Evolutionary conservation across 2,797 vertebrate genomes (phyloP), one percentile per base, ranked within the genome.

Genomic region (Hemitrygon akajei): DNA sequence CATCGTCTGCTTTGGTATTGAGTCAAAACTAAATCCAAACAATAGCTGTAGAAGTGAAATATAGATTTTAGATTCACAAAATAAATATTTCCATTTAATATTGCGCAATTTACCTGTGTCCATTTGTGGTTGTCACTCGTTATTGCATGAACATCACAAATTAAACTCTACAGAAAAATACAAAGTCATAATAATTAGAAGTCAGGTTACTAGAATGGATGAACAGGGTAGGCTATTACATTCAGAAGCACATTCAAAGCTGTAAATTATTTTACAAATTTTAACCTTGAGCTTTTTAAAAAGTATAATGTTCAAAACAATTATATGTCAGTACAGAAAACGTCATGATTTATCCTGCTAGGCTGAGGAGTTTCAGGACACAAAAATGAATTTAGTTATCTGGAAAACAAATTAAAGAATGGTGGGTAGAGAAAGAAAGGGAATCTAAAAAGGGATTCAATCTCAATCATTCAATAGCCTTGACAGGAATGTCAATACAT

Each of bases 101-200:
- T 20, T 37, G n/a, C 2, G 3, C n/a, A 76, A 95, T 95, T 94
- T 95, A 99, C 99, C 98, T 99, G 99, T 89, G 99, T 99, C 99
- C 99, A 99, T 94, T 99, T 99, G 96, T 99, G 98, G 96, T 99
- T 99, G 97, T 99, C 99, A 95, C 97, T 99, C 95, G 99, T 99
- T 97, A 99, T 98, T 94, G 99, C 98, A 96, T 99, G 98, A 93
- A 99, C 98, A 95, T 99, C 99, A 97, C 98, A 99, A 96, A 99
- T 98, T 95, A 97, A 96, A 95, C 97, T 98, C 97, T 98, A 94
- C 27, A 25, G 94, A 34, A 91, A 93, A 93, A 69, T 47, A 47
- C 1, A 16, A 94, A 37, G 2, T 14, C 40, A 84, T 22, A 76
- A 66, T 75, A 69, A 91, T 84, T n/a, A 93, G 91, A 94, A 7